Base-by-base conservation (phyloP, 2,113 vertebrate species). In the Eurystomus gularis region DNA sequence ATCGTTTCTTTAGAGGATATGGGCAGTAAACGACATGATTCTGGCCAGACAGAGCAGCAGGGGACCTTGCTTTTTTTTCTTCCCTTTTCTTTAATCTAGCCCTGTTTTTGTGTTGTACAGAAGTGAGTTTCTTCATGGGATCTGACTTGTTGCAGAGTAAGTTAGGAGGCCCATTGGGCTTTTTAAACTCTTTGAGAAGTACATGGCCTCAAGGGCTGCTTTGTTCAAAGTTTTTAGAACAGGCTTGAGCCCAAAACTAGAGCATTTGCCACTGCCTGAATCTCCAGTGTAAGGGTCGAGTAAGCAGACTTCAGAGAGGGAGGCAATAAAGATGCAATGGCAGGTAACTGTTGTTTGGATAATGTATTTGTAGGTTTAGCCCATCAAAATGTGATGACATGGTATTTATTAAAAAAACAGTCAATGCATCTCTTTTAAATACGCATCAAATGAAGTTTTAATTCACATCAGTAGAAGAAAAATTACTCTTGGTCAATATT, bases 111-210 rank as follows among this genome's bases (percentile, higher is more conserved):
- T 97, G 96, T 97, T 98, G 96, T 95, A 97, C 97, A 97, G 97
- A 96, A 98, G 97, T 97, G 97, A 97, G 90, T 98, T 98, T 98
- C 97, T 98, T 98, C 98, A 98, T 98, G 97, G 98, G 98, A 98
- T 98, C 97, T 98, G 98, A 98, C 97, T 98, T 98, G 98, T 98
- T 98, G 97, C 97, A 98, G 97, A 97, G 98, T 98, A 97, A 98
- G 97, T 97, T 93, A 97, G 96, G 96, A 97, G 97, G 97, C 98
- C 97, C 98, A 86, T 94, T 94, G 98, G 98, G 98, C 97, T 98
- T 97, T 98, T 97, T 94, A 98, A 98, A 97, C 83, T 90, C 97
- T 97, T 98, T 97, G 92, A 97, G 95, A 98, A 98, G 82, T 94
- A 95, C 69, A 7, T 42, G 71, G 94, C 94, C 97, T 98, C 97